Percentiles rank a stretch among this genome's conserved stretches.
These are phyloP conservation scores for Andricus curvator DNA, from an alignment of 2,888 invertebrate species.

Conservation along the genomic window DNA sequence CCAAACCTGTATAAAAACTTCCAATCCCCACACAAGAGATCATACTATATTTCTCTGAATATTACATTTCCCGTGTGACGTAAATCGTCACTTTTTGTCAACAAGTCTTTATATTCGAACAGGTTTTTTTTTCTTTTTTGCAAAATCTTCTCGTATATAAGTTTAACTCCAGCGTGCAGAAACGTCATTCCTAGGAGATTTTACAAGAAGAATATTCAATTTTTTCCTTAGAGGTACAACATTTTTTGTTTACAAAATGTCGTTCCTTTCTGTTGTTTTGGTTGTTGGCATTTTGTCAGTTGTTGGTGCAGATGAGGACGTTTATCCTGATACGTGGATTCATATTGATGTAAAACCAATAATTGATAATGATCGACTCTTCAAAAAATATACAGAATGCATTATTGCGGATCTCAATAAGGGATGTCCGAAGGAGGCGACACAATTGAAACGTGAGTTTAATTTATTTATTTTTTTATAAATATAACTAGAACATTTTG, in stretches of 20 bases:
- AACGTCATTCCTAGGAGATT: conserved; percentile 3
- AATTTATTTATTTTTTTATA: background rate
- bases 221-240: background rate
- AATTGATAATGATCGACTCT: conserved; percentile 58
- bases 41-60: too few relatives aligned
- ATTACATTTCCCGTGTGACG: background rate
- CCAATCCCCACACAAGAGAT: conserved; percentile 1
- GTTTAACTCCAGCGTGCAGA: background rate
- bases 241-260: conserved; percentile 14
- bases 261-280: background rate
- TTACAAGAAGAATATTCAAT: too few relatives aligned
- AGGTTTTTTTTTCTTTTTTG: background rate
- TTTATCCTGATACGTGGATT: conserved; percentile 50
- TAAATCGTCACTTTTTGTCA: conserved; percentile 6
- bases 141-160: conserved; percentile 11
- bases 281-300: conserved; percentile 2
- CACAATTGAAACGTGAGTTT: conserved; percentile 57
- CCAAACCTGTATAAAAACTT: conserved; percentile 2
- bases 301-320: background rate
- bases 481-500: background rate
- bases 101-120: background rate
- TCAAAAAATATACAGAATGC: conserved; percentile 58
- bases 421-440: conserved; percentile 55
- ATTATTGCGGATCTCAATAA: conserved; percentile 41
- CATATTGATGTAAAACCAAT: conserved; percentile 52